Evolutionary conservation across 1,140 invertebrate species (phyloP), one percentile per base, ranked within the genome.

Genomic region (Neodiprion fabricii): DNA sequence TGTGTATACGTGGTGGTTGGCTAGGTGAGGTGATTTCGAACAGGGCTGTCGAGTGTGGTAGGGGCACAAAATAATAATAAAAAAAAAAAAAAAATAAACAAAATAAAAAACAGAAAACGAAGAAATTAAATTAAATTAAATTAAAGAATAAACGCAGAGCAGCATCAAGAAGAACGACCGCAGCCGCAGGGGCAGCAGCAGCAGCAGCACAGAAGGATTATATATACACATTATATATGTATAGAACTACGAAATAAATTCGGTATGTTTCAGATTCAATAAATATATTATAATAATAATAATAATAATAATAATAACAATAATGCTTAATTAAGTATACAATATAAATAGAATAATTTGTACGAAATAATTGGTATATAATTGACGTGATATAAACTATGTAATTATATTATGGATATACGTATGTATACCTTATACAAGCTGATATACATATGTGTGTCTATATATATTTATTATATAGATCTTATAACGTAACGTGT

Each of bases 111-210:
- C 9, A 67, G 68, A 47, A 14, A 17, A 61, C 71, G 49, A 61
- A 68, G 72, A 50, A 72, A 72, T 65, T 50, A 5, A 71, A 72
- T 71, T 50, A 5, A 71, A 72, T 71, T n/a, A n/a, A 50, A 67
- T 47, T 48, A 70, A 70, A 73, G 66, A 74, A 74, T 68, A 48
- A 71, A 21, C 67, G 61, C 9, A 71, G 72, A 70, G 3, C 40
- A 71, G 68, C 9, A 48, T 73, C 48, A 75, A 74, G 67, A 14
- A 14, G 11, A 14, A 17, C 53, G 53, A 61, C n/a, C 53, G n/a
- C 11, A 61, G n/a, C 11, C n/a, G 53, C 53, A 61, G 53, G 3
- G n/a, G 53, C n/a, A 61, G n/a, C 4, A 61, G 17, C 4, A 61
- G 17, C 17, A 17, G 11, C n/a, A 61, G 11, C 0, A 14, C n/a